A percentile compares a stretch with the other conserved stretches of the same genome.
Evolutionary conservation across 2,888 invertebrate genomes (phyloP).

Genomic region (Camptogramma bilineatum): DNA sequence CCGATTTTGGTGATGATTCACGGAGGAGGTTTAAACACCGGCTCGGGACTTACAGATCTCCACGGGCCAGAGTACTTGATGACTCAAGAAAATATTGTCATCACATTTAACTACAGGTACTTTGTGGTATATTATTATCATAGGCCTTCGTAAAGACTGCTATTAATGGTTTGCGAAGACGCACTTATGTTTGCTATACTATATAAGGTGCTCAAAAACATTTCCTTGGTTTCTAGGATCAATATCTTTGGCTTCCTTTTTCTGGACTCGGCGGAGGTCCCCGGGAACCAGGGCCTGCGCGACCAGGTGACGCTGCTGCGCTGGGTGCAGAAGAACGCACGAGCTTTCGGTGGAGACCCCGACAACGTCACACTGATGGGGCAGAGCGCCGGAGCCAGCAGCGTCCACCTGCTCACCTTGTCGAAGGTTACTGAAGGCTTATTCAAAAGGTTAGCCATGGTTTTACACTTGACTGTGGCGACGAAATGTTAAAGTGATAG

Average conservation of each 20-base stretch:
- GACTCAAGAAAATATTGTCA: slow-evolving; percentile 55
- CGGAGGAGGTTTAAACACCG: slow-evolving; percentile 36
- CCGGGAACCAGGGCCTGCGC: slow-evolving; percentile 79
- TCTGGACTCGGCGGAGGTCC: slow-evolving; percentile 63
- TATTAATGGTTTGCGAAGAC: no score
- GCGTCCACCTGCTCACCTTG: slow-evolving; percentile 67
- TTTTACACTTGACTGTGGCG: no score
- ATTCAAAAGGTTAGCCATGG: slow-evolving; percentile 59
- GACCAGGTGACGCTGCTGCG: slow-evolving; percentile 72
- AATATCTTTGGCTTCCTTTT: slow-evolving; percentile 78
- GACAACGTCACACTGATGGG: slow-evolving; percentile 72
- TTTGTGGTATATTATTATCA: neutral
- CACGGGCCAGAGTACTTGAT: slow-evolving; percentile 46
- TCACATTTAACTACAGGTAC: slow-evolving; percentile 72
- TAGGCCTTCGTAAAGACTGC: neutral
- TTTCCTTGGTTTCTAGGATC: slow-evolving; percentile 58
- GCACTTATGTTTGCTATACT: no score
- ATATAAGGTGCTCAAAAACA: neutral
- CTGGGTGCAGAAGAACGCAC: slow-evolving; percentile 73
- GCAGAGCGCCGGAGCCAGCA: slow-evolving; percentile 72
- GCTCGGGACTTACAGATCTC: slow-evolving; percentile 34
- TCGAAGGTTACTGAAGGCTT: slow-evolving; percentile 66
- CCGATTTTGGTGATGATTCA: slow-evolving; percentile 39
- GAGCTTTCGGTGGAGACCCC: no score
- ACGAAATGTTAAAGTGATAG: no score